Evolutionary conservation across 1,140 invertebrate genomes (phyloP).

Genomic region (Drosophila cardini): DNA sequence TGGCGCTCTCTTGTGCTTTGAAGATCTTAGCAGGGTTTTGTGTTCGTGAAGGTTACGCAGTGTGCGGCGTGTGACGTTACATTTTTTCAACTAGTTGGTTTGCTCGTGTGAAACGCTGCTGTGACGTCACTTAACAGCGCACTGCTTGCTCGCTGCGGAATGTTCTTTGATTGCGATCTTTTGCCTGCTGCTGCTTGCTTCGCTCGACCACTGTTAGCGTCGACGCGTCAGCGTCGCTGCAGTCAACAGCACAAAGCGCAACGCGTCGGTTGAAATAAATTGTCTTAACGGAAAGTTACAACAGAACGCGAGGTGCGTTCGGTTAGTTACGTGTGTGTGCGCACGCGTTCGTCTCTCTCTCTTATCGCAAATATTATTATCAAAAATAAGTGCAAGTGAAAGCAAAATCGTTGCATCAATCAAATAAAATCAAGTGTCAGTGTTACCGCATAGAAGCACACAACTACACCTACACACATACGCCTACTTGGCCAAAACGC

Average conservation of each 20-base stretch:
- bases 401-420: constrained; percentile 9
- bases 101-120: not conserved
- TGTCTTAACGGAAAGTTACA: constrained; percentile 75
- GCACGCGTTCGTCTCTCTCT: not conserved
- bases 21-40: constrained; percentile 4
- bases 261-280: constrained; percentile 49
- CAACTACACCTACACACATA: too few relatives aligned
- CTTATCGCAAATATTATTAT: constrained; percentile 30
- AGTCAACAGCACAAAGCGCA: constrained; percentile 73
- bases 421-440: not conserved
- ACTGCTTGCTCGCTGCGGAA: not conserved
- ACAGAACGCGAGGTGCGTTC: constrained; percentile 1
- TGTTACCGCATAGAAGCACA: constrained; percentile 4
- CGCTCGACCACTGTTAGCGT: constrained; percentile 12
- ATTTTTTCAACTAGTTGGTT: not conserved
- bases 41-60: constrained; percentile 9
- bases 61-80: constrained; percentile 17
- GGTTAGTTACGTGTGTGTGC: constrained; percentile 28
- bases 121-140: constrained; percentile 16
- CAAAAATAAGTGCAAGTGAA: constrained; percentile 3
- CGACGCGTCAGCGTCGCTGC: constrained; percentile 46
- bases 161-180: constrained; percentile 37
- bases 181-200: constrained; percentile 36
- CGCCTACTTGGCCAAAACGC: constrained; percentile 17
- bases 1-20: not conserved